These are phyloP conservation scores for Metopia argyrocephala DNA, from an alignment of 2,888 invertebrate genomes.

Conservation along the genomic window DNA sequence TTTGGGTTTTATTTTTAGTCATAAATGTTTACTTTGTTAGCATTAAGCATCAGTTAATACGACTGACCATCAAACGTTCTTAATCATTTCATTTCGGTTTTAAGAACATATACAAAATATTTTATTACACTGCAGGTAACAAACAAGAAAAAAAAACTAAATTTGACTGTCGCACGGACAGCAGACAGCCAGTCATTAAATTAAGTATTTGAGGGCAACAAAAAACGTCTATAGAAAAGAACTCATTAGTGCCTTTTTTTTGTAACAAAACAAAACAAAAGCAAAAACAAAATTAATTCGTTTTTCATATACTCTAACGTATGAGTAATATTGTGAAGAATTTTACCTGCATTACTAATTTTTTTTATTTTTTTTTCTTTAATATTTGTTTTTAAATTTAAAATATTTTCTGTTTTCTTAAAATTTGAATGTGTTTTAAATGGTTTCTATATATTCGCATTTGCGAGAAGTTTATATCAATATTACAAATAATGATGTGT, in stretches of 20 bases:
- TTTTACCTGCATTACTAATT: neutral
- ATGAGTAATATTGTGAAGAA: neutral
- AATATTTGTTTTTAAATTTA: neutral
- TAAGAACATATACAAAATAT: neutral
- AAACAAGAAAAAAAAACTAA: too few species aligned
- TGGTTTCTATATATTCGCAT: neutral
- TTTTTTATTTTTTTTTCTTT: too few species aligned
- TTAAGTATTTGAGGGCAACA: neutral
- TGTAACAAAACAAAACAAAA: neutral
- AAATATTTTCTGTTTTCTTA: too few species aligned
- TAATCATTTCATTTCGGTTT: neutral
- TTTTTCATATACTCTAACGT: neutral
- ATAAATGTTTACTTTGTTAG: slow-evolving; percentile 28
- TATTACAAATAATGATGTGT: slow-evolving; percentile 52
- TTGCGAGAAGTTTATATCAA: neutral
- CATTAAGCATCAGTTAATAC: neutral
- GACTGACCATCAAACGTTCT: neutral
- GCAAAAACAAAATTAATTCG: neutral
- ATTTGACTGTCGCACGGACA: neutral
- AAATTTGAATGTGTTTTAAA: neutral
- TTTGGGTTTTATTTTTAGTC: neutral
- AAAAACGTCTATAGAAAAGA: neutral
- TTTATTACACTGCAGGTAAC: neutral
- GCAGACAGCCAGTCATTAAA: too few species aligned
- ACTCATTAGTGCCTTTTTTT: neutral